Evolutionary conservation across 2,888 invertebrate genomes (phyloP), one percentile per base, ranked within the genome.

Genomic region (Kryphioiulus occultus): DNA sequence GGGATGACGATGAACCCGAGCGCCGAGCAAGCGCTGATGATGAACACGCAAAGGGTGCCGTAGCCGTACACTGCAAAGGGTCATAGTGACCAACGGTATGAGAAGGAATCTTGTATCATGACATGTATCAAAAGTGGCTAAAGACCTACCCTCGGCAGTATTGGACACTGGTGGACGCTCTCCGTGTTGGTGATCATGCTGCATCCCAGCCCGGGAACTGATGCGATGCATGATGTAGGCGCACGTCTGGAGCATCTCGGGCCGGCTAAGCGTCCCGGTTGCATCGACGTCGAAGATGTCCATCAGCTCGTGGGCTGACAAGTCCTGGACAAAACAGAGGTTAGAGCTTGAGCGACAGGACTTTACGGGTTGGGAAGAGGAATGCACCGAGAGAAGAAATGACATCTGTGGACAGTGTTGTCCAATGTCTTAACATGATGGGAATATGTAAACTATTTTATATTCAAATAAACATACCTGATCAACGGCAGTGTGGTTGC

Each of bases 21-120:
- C 9, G 92, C 88, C 3, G 93, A 91, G 78, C 92, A 91, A 35
- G 92, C 85, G 86, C 92, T 92, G 53, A 93, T 92, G 78, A 93
- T 89, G 5, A 92, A 88, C 4, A 92, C 92, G 0, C 92, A 90
- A 1, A 92, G 39, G 0, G 91, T 91, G 0, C 93, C 92, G 86
- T 90, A 91, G 7, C 89, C 90, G 85, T 90, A 90, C 1, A 89
- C 87, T 83, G 30, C 83, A 83, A 83, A 5, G n/a, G n/a, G n/a
- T 47, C 12, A 15, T 15, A 47, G 15, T 17, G 47, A 15, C 53
- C 53, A 2, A 5, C 17, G 53, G n/a, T n/a, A n/a, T 59, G 19
- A 59, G 53, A 59, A 59, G 7, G 47, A 3, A 0, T 47, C 3
- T 0, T 0, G 4, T 5, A 17, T 47, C 1, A 0, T 47, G 15